These are phyloP conservation scores for Habropoda laboriosa DNA, from an alignment of 1,140 invertebrate species.

Conservation along the genomic window DNA sequence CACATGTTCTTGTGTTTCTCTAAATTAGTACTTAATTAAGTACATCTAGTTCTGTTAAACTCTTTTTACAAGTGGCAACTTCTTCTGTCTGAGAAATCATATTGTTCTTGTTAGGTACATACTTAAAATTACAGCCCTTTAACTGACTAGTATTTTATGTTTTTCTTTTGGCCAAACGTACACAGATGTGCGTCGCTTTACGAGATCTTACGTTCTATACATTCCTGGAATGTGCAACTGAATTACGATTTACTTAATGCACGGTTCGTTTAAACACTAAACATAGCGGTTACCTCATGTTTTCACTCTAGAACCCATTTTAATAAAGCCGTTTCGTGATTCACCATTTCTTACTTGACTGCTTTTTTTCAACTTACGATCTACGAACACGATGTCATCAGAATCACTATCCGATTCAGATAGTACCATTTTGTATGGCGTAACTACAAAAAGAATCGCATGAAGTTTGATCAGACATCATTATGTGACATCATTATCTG, in stretches of 20 bases:
- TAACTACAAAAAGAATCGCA: slow-evolving; percentile 69
- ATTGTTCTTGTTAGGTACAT: slow-evolving; percentile 51
- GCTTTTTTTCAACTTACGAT: slow-evolving; percentile 73
- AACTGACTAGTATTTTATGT: slow-evolving; percentile 68
- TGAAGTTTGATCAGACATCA: not conserved
- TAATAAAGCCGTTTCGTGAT: slow-evolving; percentile 75
- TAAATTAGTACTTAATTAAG: slow-evolving; percentile 47
- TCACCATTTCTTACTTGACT: slow-evolving; percentile 75
- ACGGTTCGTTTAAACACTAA: not conserved
- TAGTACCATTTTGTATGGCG: slow-evolving; percentile 77
- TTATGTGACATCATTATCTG: slow-evolving; percentile 32
- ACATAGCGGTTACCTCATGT: slow-evolving; percentile 67
- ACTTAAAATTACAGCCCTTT: slow-evolving; percentile 59
- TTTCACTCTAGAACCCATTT: slow-evolving; percentile 73
- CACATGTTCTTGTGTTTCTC: slow-evolving; percentile 16
- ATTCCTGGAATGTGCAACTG: slow-evolving; percentile 43
- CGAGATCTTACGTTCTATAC: slow-evolving; percentile 11
- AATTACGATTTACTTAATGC: slow-evolving; percentile 13
- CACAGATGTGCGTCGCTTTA: slow-evolving; percentile 52
- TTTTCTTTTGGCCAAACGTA: slow-evolving; percentile 55
- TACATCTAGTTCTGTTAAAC: slow-evolving; percentile 25
- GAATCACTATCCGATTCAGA: slow-evolving; percentile 79
- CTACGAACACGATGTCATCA: slow-evolving; percentile 79
- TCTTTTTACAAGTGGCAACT: slow-evolving; percentile 56
- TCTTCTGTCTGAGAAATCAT: slow-evolving; percentile 29